Base-by-base conservation (phyloP, 2,113 vertebrate species). In the Grantiella picta region DNA sequence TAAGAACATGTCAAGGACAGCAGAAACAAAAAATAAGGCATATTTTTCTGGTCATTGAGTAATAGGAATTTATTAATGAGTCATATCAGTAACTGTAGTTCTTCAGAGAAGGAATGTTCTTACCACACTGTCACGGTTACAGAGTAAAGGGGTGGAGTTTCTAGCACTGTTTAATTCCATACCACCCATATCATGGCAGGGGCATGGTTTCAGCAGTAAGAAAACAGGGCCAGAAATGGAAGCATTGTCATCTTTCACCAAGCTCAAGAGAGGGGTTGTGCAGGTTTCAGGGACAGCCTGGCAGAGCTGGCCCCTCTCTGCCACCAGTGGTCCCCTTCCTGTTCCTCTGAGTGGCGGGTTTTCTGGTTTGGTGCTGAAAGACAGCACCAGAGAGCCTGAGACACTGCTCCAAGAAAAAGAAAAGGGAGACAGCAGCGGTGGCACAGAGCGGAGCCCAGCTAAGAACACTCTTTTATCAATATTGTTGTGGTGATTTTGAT, bases 351-450 rank as follows among this genome's bases (percentile, higher is more conserved):
- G 33, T 33, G 22, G 5, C 1, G 1, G 12, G 5, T 53, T 69
- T 78, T 78, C 45, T 53, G 45, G 23, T 52, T 77, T 44, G 33
- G 18, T 36, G 38, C 15, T 53, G 54, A 69, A 69, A 45, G 28
- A 45, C 19, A 33, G 45, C 15, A 45, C 23, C 27, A 45, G 12
- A 6, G 52, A 78, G 23, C 23, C 54, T 45, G 45, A 69, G 38
- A 69, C 13, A 12, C 28, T 0, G 0, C 38, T 69, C 10, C 33
- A 61, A 53, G 19, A 28, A 61, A 45, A 77, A 52, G 27, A 36
- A 68, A 45, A 69, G 22, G 15, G 38, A 69, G 33, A 60, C 28
- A 86, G 15, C 22, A 69, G 54, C 1, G 1, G 36, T 52, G 53
- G 36, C 36, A 60, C 7, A 36, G 53, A 52, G 17, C 2, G 1